A percentile compares a stretch with the other conserved stretches of the same genome.
phyloP scores from a whole-genome alignment of 2,888 invertebrate species.

The Cataglyphis rosenhaueri region DNA sequence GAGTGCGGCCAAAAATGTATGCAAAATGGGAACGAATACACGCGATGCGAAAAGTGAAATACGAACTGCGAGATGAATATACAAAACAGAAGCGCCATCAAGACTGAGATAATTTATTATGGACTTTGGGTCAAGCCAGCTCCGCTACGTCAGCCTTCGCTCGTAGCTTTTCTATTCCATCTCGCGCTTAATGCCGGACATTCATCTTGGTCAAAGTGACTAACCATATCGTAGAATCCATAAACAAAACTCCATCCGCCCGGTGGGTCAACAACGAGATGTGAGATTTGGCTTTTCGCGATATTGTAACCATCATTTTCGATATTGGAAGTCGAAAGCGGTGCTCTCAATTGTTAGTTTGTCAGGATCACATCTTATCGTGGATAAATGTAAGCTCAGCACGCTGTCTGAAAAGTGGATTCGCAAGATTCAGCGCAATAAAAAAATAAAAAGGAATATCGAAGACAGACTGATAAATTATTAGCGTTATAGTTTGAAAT shows the following conservation, averaged over 20 bases:
- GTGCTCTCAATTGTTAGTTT: background rate
- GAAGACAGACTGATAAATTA: background rate
- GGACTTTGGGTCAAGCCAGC: slow-evolving; percentile 28
- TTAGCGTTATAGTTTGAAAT: background rate
- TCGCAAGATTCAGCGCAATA: background rate
- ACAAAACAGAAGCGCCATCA: slow-evolving; percentile 25
- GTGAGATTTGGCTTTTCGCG: slow-evolving; percentile 33
- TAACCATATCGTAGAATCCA: slow-evolving; percentile 27
- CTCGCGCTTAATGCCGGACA: slow-evolving; percentile 45
- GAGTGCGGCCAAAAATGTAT: background rate
- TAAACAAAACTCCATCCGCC: slow-evolving; percentile 14
- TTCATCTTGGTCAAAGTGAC: slow-evolving; percentile 50
- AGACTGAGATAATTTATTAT: slow-evolving; percentile 44
- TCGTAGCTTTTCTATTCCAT: slow-evolving; percentile 22
- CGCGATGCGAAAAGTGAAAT: slow-evolving; percentile 1
- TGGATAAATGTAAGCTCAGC: background rate
- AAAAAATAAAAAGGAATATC: background rate
- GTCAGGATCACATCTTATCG: background rate
- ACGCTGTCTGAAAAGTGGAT: background rate
- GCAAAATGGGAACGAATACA: background rate
- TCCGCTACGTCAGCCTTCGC: slow-evolving; percentile 12
- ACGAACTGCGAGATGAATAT: background rate
- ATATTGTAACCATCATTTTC: background rate
- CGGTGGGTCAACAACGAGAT: slow-evolving; percentile 24
- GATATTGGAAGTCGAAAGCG: slow-evolving; percentile 17